These are phyloP conservation scores for Hemithea aestivaria DNA, from an alignment of 2,888 invertebrate genomes.

Conservation along the genomic window DNA sequence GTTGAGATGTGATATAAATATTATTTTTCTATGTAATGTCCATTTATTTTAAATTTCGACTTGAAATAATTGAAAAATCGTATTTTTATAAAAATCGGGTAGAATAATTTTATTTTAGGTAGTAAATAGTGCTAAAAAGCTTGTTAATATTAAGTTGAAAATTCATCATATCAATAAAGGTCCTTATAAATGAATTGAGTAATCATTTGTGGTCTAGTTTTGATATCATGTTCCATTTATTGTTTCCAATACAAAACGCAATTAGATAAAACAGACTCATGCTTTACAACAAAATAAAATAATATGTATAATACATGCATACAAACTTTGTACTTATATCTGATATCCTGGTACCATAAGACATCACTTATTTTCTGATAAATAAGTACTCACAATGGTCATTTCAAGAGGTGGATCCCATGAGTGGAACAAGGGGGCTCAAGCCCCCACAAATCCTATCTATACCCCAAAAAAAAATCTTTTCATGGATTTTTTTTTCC, in stretches of 20 bases:
- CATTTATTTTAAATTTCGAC: conserved; percentile 1
- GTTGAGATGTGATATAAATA: conserved; percentile 15
- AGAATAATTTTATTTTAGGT: conserved; percentile 2
- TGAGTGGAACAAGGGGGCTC: too few species aligned
- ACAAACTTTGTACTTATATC: conserved; percentile 8
- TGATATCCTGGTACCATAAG: too few species aligned
- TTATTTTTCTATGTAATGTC: conserved; percentile 17
- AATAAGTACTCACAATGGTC: too few species aligned
- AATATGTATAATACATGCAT: conserved; percentile 9
- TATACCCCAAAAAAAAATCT: too few species aligned
- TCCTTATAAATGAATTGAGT: conserved; percentile 10
- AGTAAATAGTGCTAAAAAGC: conserved; percentile 5
- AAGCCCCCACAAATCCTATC: too few species aligned
- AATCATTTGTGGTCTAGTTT: conserved; percentile 3
- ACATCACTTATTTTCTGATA: too few species aligned
- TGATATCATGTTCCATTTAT: conserved; percentile 3
- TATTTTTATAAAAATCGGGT: too few species aligned
- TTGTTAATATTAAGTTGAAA: conserved; percentile 10
- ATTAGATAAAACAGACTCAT: conserved; percentile 6
- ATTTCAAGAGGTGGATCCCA: too few species aligned
- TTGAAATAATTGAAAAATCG: conserved; percentile 2
- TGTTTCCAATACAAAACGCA: conserved; percentile 9
- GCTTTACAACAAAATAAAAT: conserved; percentile 3
- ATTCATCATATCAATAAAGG: conserved; percentile 11
- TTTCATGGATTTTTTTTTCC: too few species aligned